phyloP scores from a whole-genome alignment of 2,888 invertebrate species.

The Drosophila hamatofila region DNA sequence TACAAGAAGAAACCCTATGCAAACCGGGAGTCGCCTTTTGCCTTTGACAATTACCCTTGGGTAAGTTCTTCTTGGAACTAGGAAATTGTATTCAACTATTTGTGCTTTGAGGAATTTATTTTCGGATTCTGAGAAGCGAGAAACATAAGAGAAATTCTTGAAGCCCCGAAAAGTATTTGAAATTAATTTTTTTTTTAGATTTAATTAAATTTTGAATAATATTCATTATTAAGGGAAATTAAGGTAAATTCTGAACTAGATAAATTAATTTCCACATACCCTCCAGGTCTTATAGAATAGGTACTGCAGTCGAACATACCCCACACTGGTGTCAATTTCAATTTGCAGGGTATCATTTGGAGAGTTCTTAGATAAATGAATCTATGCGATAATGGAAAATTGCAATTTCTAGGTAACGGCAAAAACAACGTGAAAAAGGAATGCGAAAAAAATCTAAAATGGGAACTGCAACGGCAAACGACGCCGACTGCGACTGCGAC shows the following conservation, averaged over 20 bases:
- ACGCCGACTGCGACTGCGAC: slow-evolving; percentile 5
- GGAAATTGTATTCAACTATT: background rate
- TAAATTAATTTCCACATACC: background rate
- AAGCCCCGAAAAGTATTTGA: background rate
- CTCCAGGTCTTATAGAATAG: background rate
- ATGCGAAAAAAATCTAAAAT: slow-evolving; percentile 1
- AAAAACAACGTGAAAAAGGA: slow-evolving; percentile 7
- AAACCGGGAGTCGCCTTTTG: background rate
- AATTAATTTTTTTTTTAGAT: background rate
- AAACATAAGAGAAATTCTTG: background rate
- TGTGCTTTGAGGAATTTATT: slow-evolving; percentile 1
- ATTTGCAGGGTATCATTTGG: background rate
- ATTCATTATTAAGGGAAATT: too few relatives aligned
- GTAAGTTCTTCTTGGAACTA: slow-evolving; percentile 3
- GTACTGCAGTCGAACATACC: background rate
- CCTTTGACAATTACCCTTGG: background rate
- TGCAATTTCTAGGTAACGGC: slow-evolving; percentile 5
- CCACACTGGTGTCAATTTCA: background rate
- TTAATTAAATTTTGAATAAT: background rate
- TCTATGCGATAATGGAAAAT: slow-evolving; percentile 11
- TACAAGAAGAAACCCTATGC: background rate
- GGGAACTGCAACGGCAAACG: background rate
- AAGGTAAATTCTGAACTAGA: background rate
- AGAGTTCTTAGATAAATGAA: slow-evolving; percentile 8
- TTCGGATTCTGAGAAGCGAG: background rate